phyloP scores from a whole-genome alignment of 2,113 vertebrate species.

The Neomonachus schauinslandi region DNA sequence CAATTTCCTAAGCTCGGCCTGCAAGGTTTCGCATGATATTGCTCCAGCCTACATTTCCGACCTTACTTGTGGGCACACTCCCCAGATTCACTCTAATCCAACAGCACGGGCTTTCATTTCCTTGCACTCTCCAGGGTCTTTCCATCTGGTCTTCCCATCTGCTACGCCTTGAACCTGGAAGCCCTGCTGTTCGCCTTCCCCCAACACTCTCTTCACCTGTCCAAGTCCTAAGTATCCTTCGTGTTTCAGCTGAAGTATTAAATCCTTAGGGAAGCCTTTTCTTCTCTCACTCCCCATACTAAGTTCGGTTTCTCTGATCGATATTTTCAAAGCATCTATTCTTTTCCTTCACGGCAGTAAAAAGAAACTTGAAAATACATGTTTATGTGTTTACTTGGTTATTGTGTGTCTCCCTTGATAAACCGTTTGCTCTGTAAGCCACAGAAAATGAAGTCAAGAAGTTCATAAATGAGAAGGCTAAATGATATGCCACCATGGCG shows the following conservation, averaged over 20 bases:
- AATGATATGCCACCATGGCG: neutral
- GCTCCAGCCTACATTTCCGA: neutral
- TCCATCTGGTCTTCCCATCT: neutral
- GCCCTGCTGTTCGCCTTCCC: neutral
- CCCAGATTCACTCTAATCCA: neutral
- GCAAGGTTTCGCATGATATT: neutral
- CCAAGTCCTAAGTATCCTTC: neutral
- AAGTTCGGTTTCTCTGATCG: neutral
- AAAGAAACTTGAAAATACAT: slow-evolving; percentile 29
- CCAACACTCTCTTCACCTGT: neutral
- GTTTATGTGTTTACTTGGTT: neutral
- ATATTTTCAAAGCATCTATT: neutral
- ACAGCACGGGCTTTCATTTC: neutral
- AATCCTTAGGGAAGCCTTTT: neutral
- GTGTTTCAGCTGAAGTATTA: neutral
- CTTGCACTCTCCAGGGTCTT: neutral
- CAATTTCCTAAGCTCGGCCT: neutral
- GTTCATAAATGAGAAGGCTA: slow-evolving; percentile 14
- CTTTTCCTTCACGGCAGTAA: neutral
- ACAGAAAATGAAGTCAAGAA: slow-evolving; percentile 17
- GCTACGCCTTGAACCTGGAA: neutral
- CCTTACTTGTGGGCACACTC: neutral
- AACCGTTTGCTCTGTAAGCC: neutral
- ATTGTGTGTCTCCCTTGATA: neutral
- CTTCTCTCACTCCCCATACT: neutral